Evolutionary conservation across 2,888 invertebrate genomes (phyloP).

Genomic region (Epinotia demarniana): DNA sequence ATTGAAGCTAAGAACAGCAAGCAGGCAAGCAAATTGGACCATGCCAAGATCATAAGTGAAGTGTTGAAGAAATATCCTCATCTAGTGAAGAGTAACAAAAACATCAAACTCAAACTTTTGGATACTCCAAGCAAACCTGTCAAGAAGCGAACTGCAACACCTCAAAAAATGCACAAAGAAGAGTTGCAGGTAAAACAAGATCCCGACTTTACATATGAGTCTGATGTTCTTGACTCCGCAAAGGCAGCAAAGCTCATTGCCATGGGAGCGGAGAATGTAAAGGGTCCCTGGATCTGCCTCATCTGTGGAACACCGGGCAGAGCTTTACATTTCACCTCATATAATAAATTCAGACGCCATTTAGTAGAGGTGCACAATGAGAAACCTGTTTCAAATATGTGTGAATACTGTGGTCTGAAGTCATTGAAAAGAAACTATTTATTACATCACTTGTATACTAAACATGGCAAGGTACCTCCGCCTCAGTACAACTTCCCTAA

Average conservation of each 20-base stretch:
- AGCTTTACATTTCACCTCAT: slow-evolving; percentile 89
- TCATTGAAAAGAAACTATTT: slow-evolving; percentile 89
- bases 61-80: slow-evolving; percentile 95
- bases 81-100: slow-evolving; percentile 93
- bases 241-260: slow-evolving; percentile 86
- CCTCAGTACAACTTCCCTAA: slow-evolving; percentile 90
- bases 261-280: slow-evolving; percentile 85
- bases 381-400: slow-evolving; percentile 89
- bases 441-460: slow-evolving; percentile 91
- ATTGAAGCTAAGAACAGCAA: slow-evolving; percentile 86
- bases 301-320: slow-evolving; percentile 89
- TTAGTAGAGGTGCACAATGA: slow-evolving; percentile 92
- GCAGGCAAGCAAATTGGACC: slow-evolving; percentile 83
- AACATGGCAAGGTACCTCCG: slow-evolving; percentile 91
- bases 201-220: slow-evolving; percentile 70
- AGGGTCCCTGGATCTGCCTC: slow-evolving; percentile 92
- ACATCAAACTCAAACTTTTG: slow-evolving; percentile 93
- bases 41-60: slow-evolving; percentile 94
- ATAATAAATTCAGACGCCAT: slow-evolving; percentile 92
- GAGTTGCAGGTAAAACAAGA: slow-evolving; percentile 55
- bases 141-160: slow-evolving; percentile 48
- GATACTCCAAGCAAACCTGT: slow-evolving; percentile 79
- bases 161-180: slow-evolving; percentile 55
- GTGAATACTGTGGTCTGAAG: slow-evolving; percentile 93
- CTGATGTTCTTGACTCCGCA: slow-evolving; percentile 85